Base-by-base conservation (phyloP, 2,113 vertebrate genomes). In the Anguilla rostrata region DNA sequence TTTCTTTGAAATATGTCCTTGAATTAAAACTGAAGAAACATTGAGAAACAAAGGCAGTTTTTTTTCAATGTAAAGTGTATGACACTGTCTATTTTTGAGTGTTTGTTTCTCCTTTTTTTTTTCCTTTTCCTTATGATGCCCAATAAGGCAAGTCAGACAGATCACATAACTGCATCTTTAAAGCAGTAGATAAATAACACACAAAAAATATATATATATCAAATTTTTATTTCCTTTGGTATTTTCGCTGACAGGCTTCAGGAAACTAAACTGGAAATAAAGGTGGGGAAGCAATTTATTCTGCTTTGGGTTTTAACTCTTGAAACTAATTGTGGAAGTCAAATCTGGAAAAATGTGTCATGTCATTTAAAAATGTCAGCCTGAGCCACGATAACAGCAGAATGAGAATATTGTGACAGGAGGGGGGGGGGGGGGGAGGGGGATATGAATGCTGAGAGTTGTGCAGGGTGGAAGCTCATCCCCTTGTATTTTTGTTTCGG, bases 401-500 rank as follows among this genome's bases (percentile, higher is more conserved):
- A 92, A 93, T 91, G 89, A 93, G 91, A 86, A 71, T 90, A 85
- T 94, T 93, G 90, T 92, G 95, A 93, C 90, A 94, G 91, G 34
- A 1, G 34, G 34, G 34, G 34, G 34, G 34, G 34, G 34, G 34
- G 34, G 34, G 34, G 34, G 34, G 34, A 1, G 34, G 34, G 34
- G 34, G 92, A 94, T 89, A 94, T 86, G 87, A 93, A 94, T 91
- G 93, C 12, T 84, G 94, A 95, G 93, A 94, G 94, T 92, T 92
- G 92, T 93, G 96, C 94, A 93, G 94, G 92, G 92, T 93, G 95
- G 94, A 95, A 92, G 92, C 92, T 96, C 93, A 88, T 93, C 94
- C 96, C 92, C 94, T 83, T 92, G 92, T 96, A 95, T 96, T 96
- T 95, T 92, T 91, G 96, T 96, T 95, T 90, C 94, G 95, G 93